Percentiles rank a stretch among this genome's conserved stretches.
phyloP scores from a whole-genome alignment of 1,140 invertebrate species.

The Arion vulgaris region DNA sequence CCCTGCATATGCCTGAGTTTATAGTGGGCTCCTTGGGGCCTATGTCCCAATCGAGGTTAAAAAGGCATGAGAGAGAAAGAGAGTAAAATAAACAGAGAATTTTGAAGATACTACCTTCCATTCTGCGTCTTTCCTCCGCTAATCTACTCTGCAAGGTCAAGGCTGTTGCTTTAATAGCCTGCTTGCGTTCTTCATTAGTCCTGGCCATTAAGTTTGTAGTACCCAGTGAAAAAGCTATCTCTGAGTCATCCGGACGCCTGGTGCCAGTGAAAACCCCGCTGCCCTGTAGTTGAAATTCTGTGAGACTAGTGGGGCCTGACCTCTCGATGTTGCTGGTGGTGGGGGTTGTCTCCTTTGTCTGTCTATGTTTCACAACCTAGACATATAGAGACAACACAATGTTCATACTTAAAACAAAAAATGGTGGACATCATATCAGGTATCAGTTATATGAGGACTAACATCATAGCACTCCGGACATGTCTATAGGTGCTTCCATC shows the following conservation, averaged over 20 bases:
- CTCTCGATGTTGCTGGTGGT: background rate
- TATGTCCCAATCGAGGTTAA: no score
- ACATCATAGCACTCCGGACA: no score
- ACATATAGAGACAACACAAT: background rate
- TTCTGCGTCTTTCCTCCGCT: slow-evolving; percentile 51
- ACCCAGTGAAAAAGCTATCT: slow-evolving; percentile 16
- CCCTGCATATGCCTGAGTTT: no score
- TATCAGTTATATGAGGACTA: no score
- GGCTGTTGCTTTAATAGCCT: slow-evolving; percentile 63
- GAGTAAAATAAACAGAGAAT: background rate
- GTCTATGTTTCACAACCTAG: slow-evolving; percentile 35
- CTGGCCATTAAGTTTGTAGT: slow-evolving; percentile 29
- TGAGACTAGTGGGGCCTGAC: slow-evolving; percentile 8
- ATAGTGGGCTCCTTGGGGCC: no score
- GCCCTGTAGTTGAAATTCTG: slow-evolving; percentile 31
- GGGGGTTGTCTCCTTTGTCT: background rate
- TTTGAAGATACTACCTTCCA: slow-evolving; percentile 41
- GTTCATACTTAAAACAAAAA: no score
- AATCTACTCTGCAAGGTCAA: slow-evolving; percentile 60
- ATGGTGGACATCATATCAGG: no score
- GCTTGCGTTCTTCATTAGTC: slow-evolving; percentile 58
- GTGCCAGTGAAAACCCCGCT: slow-evolving; percentile 27
- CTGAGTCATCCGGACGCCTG: slow-evolving; percentile 14
- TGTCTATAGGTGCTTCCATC: no score
- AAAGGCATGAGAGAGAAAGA: no score